Evolutionary conservation across 2,113 vertebrate species (phyloP), one percentile per base, ranked within the genome.

Genomic region (Channa maculata): DNA sequence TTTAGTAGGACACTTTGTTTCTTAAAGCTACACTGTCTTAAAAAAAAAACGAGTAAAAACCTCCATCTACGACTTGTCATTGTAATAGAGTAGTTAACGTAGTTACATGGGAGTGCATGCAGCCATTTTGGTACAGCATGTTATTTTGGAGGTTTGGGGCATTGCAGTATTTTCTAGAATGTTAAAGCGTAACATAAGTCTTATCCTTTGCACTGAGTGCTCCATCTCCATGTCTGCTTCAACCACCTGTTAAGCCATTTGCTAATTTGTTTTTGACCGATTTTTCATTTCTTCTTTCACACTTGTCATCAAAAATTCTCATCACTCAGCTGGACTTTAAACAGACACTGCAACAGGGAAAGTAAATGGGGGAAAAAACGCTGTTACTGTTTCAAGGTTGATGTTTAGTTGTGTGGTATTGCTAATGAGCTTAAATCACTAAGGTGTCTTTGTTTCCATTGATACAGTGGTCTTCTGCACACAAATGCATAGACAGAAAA

Each of bases 211-310:
- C 44, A 34, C 11, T 14, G 33, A 12, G 0, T 12, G 43, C 34
- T 69, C 14, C 44, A 48, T 44, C 46, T 12, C 14, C 8, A 4
- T 5, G 43, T 64, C 38, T 15, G 8, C 7, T n/a, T 37, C 33
- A 51, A 38, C 36, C 49, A 66, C 76, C 55, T 69, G 75, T 77
- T 69, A 58, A 69, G 49, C 24, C 37, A 37, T 41, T 38, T 13
- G 50, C 41, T 13, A 55, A 51, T 15, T 57, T 67, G 24, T 37
- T 5, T 0, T n/a, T 58, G 13, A 9, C 8, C 39, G 37, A 65
- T 51, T 65, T 44, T n/a, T 5, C 36, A 15, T 0, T 41, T 5
- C 41, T 46, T 39, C 3, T 15, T 11, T 63, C 44, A 9, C n/a
- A 24, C 8, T 1, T 5, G 8, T n/a, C 0, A 36, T 10, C 8